Evolutionary conservation across 2,888 invertebrate genomes (phyloP).

Genomic region (Drosophila parthenogenetica): DNA sequence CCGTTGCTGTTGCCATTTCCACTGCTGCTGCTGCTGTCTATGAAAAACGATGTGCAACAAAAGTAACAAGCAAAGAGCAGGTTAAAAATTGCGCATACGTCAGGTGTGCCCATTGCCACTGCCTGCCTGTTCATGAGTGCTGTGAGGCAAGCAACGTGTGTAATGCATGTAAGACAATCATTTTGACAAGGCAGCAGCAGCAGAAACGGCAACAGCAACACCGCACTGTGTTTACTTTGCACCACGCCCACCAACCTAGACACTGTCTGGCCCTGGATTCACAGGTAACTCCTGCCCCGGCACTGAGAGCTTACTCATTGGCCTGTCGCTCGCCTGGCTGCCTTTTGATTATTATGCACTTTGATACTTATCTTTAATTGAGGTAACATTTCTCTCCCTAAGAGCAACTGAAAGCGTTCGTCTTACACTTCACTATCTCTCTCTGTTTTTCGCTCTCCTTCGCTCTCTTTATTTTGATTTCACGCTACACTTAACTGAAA

Average conservation of each 20-base stretch:
- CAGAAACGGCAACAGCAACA: slow-evolving; percentile 8
- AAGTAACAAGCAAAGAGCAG: slow-evolving; percentile 58
- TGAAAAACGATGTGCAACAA: slow-evolving; percentile 78
- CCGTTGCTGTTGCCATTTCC: slow-evolving; percentile 35
- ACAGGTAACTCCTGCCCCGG: not conserved
- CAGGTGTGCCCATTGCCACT: slow-evolving; percentile 57
- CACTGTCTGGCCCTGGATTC: slow-evolving; percentile 25
- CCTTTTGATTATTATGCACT: slow-evolving; percentile 78
- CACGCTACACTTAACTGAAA: slow-evolving; percentile 46
- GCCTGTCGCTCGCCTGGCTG: slow-evolving; percentile 70
- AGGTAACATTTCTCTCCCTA: slow-evolving; percentile 67
- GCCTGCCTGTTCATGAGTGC: slow-evolving; percentile 22
- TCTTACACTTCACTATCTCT: slow-evolving; percentile 22
- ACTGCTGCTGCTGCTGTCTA: slow-evolving; percentile 49
- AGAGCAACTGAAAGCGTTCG: slow-evolving; percentile 44
- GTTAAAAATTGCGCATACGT: slow-evolving; percentile 77
- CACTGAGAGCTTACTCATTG: slow-evolving; percentile 59
- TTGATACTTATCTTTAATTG: slow-evolving; percentile 81
- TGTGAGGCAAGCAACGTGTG: slow-evolving; percentile 53
- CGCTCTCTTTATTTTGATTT: slow-evolving; percentile 30
- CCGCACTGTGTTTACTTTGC: slow-evolving; percentile 44
- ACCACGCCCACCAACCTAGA: slow-evolving; percentile 38
- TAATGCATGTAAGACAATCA: slow-evolving; percentile 78
- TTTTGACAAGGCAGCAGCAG: slow-evolving; percentile 64
- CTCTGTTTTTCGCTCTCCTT: not conserved